Conservation (phyloP, 2,888 invertebrate species). For the Tricholauxania praeusta region DNA sequence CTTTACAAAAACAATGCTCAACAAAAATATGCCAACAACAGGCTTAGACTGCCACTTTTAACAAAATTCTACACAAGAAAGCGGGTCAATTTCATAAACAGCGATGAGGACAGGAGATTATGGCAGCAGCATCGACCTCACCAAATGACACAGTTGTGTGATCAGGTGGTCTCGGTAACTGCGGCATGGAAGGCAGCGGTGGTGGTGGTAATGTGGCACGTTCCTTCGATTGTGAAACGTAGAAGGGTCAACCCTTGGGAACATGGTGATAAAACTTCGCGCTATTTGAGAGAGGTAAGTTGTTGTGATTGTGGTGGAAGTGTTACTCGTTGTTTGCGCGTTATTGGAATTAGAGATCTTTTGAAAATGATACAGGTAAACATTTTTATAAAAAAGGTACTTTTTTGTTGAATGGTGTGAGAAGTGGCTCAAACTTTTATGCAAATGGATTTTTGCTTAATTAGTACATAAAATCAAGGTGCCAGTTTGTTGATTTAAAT, state of each 20-base stretch:
- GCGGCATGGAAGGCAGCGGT: slow-evolving; percentile 49
- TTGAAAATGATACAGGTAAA: no score
- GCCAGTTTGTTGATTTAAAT: no score
- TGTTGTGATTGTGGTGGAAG: slow-evolving; percentile 26
- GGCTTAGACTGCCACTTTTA: slow-evolving; percentile 95
- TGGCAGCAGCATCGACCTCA: slow-evolving; percentile 60
- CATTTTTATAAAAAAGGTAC: no score
- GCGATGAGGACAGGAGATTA: slow-evolving; percentile 74
- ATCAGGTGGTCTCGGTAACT: slow-evolving; percentile 46
- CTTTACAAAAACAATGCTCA: slow-evolving; percentile 11
- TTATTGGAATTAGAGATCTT: no score
- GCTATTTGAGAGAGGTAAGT: slow-evolving; percentile 77
- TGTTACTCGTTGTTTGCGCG: no score
- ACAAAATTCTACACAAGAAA: slow-evolving; percentile 87
- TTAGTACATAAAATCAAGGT: no score
- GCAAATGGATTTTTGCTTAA: no score
- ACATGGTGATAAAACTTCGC: slow-evolving; percentile 91
- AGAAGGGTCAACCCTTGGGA: slow-evolving; percentile 91
- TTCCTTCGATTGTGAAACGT: slow-evolving; percentile 86
- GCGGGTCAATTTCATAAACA: slow-evolving; percentile 83
- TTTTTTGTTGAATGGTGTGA: no score
- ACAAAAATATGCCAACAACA: slow-evolving; percentile 59
- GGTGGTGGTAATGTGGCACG: slow-evolving; percentile 64
- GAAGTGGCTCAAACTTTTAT: no score
- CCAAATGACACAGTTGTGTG: slow-evolving; percentile 52